Evolutionary conservation across 2,113 vertebrate species (phyloP), one percentile per base, ranked within the genome.

Genomic region (Otocyon megalotis): DNA sequence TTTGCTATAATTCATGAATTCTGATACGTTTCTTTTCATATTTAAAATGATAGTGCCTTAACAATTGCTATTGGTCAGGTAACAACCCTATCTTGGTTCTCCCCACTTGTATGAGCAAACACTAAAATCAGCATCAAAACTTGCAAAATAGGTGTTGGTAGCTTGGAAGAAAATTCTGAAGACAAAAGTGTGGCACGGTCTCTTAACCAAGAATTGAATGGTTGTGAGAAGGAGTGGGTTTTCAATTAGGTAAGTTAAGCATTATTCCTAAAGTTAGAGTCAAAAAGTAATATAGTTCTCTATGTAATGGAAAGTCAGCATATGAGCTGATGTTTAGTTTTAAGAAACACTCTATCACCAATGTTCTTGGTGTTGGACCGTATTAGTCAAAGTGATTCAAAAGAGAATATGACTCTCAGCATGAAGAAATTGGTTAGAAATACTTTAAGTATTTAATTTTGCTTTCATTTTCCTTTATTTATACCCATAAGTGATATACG

Each of bases 391-490:
- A 90, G 65, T 87, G 53, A 88, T 60, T 96, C 56, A 91, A 35
- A 67, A 83, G 14, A 69, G 71, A 62, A 11, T 84, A 54, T 24
- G 79, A 85, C 24, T 92, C 43, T 72, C 16, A 72, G 58, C 84
- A 53, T 89, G 56, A 95, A 86, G 67, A 92, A 77, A 53, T 89
- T 84, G 43, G 7, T 79, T 65, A 85, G 85, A 63, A 95, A 72
- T 93, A 65, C 24, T 63, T n/a, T 58, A 83, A 69, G 19, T 88
- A 77, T 93, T 94, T 96, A 82, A 87, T 88, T 88, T 53, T 93
- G n/a, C 17, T 79, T 43, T 84, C 19, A 43, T 58, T 93, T 72
- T 81, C 14, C 35, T 60, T 72, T 76, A 72, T 37, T 53, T 74
- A 26, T 71, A 80, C 9, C 22, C 37, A 16, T 93, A 93, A 79